Evolutionary conservation across 2,797 vertebrate genomes (phyloP).

Genomic region (Scomberomorus guttatus): DNA sequence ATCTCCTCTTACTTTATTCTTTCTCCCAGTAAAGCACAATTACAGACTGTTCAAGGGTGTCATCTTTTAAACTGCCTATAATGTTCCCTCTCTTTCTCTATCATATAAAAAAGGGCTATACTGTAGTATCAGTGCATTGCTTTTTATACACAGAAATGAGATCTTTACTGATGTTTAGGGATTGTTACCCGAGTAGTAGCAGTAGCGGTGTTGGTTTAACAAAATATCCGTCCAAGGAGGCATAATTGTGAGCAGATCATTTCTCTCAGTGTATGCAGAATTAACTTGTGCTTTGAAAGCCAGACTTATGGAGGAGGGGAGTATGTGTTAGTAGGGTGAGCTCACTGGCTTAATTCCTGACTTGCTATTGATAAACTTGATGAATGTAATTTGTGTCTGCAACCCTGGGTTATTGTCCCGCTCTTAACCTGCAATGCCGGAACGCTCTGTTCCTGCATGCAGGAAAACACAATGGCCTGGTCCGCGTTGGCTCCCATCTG

Average conservation of each 20-base stretch:
- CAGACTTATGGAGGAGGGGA: slow-evolving; percentile 71
- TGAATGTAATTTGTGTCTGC: slow-evolving; percentile 84
- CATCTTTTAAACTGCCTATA: slow-evolving; percentile 77
- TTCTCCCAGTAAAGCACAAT: slow-evolving; percentile 79
- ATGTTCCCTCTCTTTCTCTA: slow-evolving; percentile 57
- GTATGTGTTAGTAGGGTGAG: slow-evolving; percentile 70
- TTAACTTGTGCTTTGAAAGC: slow-evolving; percentile 78
- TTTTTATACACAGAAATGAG: slow-evolving; percentile 71
- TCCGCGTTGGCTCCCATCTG: slow-evolving; percentile 77
- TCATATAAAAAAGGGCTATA: slow-evolving; percentile 74
- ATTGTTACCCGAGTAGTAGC: slow-evolving; percentile 68
- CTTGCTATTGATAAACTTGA: slow-evolving; percentile 84
- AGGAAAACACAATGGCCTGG: slow-evolving; percentile 77
- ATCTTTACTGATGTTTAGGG: slow-evolving; percentile 74
- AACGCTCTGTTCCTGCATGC: slow-evolving; percentile 75
- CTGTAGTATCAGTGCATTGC: slow-evolving; percentile 58
- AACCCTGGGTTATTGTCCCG: slow-evolving; percentile 79
- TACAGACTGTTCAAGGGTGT: slow-evolving; percentile 78
- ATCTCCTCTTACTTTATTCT: slow-evolving; percentile 74
- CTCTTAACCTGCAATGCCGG: slow-evolving; percentile 81
- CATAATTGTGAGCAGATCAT: slow-evolving; percentile 76
- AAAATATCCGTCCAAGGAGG: slow-evolving; percentile 73
- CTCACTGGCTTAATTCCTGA: slow-evolving; percentile 81
- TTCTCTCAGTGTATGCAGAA: slow-evolving; percentile 69
- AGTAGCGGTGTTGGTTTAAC: slow-evolving; percentile 67